These are phyloP conservation scores for Iphiclides podalirius DNA, from an alignment of 2,888 invertebrate genomes.

Conservation along the genomic window DNA sequence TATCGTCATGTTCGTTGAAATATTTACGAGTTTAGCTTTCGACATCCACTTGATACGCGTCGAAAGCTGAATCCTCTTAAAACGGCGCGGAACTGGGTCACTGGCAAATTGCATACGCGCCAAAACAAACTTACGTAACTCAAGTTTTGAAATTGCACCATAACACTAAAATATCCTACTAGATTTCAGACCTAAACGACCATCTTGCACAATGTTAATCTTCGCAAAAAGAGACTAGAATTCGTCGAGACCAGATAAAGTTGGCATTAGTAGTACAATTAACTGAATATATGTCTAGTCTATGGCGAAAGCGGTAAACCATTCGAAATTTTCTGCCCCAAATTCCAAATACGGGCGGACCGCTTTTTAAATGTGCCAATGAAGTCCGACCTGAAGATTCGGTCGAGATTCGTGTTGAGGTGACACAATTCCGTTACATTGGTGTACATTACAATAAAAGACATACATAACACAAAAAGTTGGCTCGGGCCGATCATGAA, in stretches of 20 bases:
- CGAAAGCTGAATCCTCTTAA: conserved; percentile 17
- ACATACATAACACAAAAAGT: too few relatives aligned
- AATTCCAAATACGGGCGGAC: conserved; percentile 32
- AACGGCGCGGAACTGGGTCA: conserved; percentile 25
- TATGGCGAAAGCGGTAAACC: not conserved
- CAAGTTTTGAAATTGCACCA: conserved; percentile 21
- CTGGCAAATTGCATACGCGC: conserved; percentile 25
- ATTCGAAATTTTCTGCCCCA: conserved; percentile 4
- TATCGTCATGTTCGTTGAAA: not conserved
- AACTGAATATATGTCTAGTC: too few relatives aligned
- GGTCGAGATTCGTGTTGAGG: conserved; percentile 33
- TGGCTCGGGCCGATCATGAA: conserved; percentile 34
- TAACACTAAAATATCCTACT: conserved; percentile 15
- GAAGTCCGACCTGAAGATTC: conserved; percentile 27
- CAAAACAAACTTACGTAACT: conserved; percentile 27
- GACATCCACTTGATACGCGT: conserved; percentile 1
- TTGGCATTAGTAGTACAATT: too few relatives aligned
- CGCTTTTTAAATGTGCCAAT: conserved; percentile 37
- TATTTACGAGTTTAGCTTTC: conserved; percentile 1
- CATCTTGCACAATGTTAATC: conserved; percentile 8
- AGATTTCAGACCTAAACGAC: conserved; percentile 8
- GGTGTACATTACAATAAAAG: conserved; percentile 23
- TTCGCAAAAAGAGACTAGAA: not conserved
- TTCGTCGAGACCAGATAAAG: too few relatives aligned
- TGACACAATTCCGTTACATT: conserved; percentile 37